These are phyloP conservation scores for Caenorhabditis macrosperma DNA, from an alignment of 2,888 invertebrate species.

Conservation along the genomic window DNA sequence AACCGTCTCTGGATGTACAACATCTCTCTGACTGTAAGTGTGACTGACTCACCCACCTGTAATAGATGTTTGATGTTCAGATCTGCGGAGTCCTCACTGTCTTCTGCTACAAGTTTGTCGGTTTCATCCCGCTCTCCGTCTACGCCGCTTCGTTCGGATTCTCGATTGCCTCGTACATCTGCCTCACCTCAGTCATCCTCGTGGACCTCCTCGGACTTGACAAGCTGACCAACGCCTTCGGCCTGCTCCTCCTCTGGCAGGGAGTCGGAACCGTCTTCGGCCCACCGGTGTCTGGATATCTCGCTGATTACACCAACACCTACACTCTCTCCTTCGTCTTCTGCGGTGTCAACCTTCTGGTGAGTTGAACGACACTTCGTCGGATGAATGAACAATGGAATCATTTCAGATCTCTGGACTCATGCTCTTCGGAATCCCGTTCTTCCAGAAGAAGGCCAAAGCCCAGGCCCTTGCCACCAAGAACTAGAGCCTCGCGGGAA, in stretches of 20 bases:
- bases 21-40: slow-evolving; percentile 87
- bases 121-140: slow-evolving; percentile 86
- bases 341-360: slow-evolving; percentile 84
- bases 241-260: slow-evolving; percentile 91
- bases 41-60: too few species aligned
- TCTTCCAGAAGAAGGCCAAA: slow-evolving; percentile 61
- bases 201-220: slow-evolving; percentile 96
- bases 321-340: slow-evolving; percentile 92
- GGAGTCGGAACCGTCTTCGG: slow-evolving; percentile 92
- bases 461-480: slow-evolving; percentile 16
- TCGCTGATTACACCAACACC: slow-evolving; percentile 87
- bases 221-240: slow-evolving; percentile 96
- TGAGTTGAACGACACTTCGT: slow-evolving; percentile 36
- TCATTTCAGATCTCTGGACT: slow-evolving; percentile 67
- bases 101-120: slow-evolving; percentile 87
- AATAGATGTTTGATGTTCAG: too few species aligned
- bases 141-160: slow-evolving; percentile 86
- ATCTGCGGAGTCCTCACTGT: slow-evolving; percentile 92
- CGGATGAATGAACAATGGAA: neutral
- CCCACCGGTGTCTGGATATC: slow-evolving; percentile 88
- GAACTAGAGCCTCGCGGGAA: slow-evolving; percentile 7
- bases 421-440: slow-evolving; percentile 78
- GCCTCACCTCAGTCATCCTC: slow-evolving; percentile 95
- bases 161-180: slow-evolving; percentile 86
- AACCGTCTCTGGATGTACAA: slow-evolving; percentile 94